Conservation (phyloP, 2,113 vertebrate genomes). For the Bubo bubo region DNA sequence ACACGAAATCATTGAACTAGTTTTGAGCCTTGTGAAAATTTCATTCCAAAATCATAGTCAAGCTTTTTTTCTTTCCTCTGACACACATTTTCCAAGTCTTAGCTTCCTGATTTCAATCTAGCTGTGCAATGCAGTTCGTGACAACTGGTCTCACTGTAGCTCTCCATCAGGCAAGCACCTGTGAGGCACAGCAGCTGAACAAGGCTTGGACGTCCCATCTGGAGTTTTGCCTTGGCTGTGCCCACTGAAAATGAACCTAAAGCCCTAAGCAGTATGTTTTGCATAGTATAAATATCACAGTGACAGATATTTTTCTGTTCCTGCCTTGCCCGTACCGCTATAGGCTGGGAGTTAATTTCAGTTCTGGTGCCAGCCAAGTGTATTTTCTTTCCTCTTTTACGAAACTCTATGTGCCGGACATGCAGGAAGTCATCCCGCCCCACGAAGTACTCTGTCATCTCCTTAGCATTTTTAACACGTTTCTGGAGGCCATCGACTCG, state of each 20-base stretch:
- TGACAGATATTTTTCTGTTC: background rate
- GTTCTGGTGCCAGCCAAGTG: background rate
- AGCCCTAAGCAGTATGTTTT: background rate
- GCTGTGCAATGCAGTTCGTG: background rate
- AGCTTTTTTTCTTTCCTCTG: background rate
- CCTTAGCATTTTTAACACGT: conserved; percentile 57
- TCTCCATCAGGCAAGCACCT: background rate
- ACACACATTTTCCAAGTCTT: background rate
- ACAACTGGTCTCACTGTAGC: background rate
- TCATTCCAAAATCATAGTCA: background rate
- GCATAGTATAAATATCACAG: background rate
- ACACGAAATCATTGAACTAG: background rate
- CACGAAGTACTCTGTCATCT: conserved; percentile 81
- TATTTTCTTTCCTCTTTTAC: background rate
- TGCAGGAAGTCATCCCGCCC: conserved; percentile 82
- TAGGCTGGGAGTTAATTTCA: conserved; percentile 26
- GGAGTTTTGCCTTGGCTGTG: background rate
- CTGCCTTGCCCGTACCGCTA: conserved; percentile 65
- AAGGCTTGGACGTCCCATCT: background rate
- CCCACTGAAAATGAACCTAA: background rate
- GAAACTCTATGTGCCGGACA: conserved; percentile 70
- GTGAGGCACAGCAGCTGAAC: background rate
- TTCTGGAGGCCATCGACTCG: conserved; percentile 78
- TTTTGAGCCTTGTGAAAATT: background rate
- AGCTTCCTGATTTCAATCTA: background rate